Base-by-base conservation (phyloP, 1,140 invertebrate genomes). In the Antheraea pernyi region DNA sequence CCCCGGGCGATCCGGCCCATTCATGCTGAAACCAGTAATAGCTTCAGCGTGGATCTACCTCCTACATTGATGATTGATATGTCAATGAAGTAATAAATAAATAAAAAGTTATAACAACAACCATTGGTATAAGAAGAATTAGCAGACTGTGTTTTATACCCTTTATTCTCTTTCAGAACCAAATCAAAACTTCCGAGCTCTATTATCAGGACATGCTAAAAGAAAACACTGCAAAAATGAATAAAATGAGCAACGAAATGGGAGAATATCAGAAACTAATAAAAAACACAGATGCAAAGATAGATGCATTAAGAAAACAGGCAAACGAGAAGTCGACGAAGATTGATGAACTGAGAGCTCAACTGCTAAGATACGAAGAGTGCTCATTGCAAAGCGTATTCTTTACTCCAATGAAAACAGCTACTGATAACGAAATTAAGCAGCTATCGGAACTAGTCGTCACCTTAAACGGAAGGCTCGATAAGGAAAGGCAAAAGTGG, bases 371-470 rank as follows among this genome's bases (percentile, higher is more conserved):
- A 69, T 92, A 91, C 36, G 88, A 92, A 73, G 88, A 92, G 68
- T 91, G 88, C 75, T 91, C 89, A 0, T 68, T 92, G 37, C 89
- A 92, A 80, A 89, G 84, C 68, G 82, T 92, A 7, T 92, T 92
- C 69, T 92, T 90, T 68, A 90, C 88, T 63, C 89, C 89, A 22
- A 91, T 91, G 88, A 92, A 90, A 75, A 89, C 84, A 9, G 89
- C 89, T 16, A 88, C 88, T 22, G 89, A 92, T 70, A 92, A 91
- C 72, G 89, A 92, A 80, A 91, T 92, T 10, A 83, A 86, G 71
- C 82, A 87, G 61, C 72, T 92, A 7, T 84, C 87, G 0, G 87
- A 92, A 30, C 70, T 92, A 59, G 81, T 91, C 16, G 67, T 84
- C 1, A 83, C 73, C 18, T 71, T 90, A 30, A 91, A 92, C 69